Percentiles rank a stretch among this genome's conserved stretches.
These are phyloP conservation scores for Nasua narica DNA, from an alignment of 2,797 vertebrate species.

Conservation along the genomic window DNA sequence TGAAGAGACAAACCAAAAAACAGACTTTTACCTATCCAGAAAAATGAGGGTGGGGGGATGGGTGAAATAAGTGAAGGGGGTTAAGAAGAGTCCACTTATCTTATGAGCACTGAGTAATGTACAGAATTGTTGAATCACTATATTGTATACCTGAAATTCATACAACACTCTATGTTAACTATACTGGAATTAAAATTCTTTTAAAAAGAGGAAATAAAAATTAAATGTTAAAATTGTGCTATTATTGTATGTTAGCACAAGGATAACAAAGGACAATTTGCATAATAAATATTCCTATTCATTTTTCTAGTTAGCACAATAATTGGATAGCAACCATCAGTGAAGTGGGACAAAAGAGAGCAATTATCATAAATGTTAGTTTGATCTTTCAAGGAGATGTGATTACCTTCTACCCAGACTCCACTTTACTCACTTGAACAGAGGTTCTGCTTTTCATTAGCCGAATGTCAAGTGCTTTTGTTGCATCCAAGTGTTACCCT, in stretches of 20 bases:
- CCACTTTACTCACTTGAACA: background rate
- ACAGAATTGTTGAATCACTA: background rate
- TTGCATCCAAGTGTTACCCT: background rate
- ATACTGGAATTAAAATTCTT: background rate
- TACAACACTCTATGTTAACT: background rate
- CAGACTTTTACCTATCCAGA: background rate
- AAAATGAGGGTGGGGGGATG: background rate
- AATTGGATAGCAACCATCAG: slow-evolving; percentile 58
- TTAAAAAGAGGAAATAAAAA: background rate
- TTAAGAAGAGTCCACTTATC: background rate
- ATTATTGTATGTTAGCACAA: slow-evolving; percentile 26
- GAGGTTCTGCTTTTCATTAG: slow-evolving; percentile 35
- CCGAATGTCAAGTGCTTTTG: background rate
- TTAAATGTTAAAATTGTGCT: slow-evolving; percentile 31
- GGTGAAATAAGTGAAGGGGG: background rate
- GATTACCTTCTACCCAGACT: slow-evolving; percentile 30
- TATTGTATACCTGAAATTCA: background rate
- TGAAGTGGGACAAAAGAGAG: slow-evolving; percentile 47
- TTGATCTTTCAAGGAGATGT: slow-evolving; percentile 49
- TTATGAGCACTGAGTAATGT: background rate
- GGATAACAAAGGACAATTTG: slow-evolving; percentile 42
- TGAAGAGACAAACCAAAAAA: background rate
- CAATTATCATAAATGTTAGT: slow-evolving; percentile 48
- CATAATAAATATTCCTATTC: slow-evolving; percentile 54
- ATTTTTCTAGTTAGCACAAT: slow-evolving; percentile 41